Base-by-base conservation (phyloP, 2,888 invertebrate species). In the Agrotis ipsilon region DNA sequence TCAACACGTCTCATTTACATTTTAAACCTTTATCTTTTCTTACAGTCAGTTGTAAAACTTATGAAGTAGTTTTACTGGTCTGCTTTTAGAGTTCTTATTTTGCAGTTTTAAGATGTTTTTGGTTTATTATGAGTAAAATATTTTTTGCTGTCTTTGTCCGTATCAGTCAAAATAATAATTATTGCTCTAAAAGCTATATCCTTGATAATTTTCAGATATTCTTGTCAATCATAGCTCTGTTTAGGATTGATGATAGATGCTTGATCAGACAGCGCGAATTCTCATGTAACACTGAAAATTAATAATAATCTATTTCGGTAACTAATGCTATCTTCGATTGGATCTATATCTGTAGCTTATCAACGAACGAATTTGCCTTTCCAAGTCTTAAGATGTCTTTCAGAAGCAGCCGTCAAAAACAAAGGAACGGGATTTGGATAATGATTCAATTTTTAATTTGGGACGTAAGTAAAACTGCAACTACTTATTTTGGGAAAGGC, bases 1-100 rank as follows among this genome's bases (percentile, higher is more conserved):
- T 86, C 92, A 89, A 89, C 92, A 92, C 92, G 94, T 94, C 95
- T 94, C 95, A 95, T 95, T 95, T 95, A 92, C 94, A 95, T 95
- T 94, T 91, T 91, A 89, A 92, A 86, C 91, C 88, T 89, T 94
- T 93, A 94, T 94, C 94, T 89, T 72, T 75, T 48, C 65, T 73
- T 79, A 78, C 80, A 85, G 85, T 82, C 79, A 65, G 66, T 67
- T 74, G 78, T 80, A 74, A 78, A 79, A 79, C 57, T 81, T 81
- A 78, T 80, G 48, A 66, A 82, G 78, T 70, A 68, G 80, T 81
- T 83, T 80, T 82, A 82, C 81, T 79, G 77, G 81, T 75, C 24
- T 52, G 49, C 14, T 45, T 57, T 66, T 18, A 73, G 49, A 68
- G 70, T 65, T 78, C 72, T 76, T 68, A 68, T 73, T 80, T 75